Evolutionary conservation across 2,888 invertebrate species (phyloP), one percentile per base, ranked within the genome.

Genomic region (Eupeodes latifasciatus): DNA sequence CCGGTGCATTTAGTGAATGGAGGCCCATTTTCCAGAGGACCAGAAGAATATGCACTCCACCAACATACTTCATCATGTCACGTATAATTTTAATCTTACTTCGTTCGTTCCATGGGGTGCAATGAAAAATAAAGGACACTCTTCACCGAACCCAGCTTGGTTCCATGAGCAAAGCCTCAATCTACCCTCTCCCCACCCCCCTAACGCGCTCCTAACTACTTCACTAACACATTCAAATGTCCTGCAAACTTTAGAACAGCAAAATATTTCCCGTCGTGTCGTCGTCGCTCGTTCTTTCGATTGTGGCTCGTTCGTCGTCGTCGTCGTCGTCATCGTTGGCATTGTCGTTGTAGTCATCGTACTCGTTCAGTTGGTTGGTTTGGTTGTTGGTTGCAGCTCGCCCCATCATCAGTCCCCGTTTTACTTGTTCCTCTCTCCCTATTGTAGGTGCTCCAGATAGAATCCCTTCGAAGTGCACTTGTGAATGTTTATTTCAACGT

Each of bases 21-120:
- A 84, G 83, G 79, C 83, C 75, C 83, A 83, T 83, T 86, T 83
- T 79, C 75, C 71, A 86, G 69, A 79, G 76, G 79, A 78, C 79
- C 47, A 84, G 61, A 69, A 84, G 74, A 76, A 77, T 84, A 87
- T 83, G 80, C 77, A 77, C 84, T 80, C 74, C 67, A 77, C 61
- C 53, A 80, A 44, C 40, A 81, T 81, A 88, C 85, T 85, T 78
- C 85, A 85, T 85, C 88, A 85, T 84, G 88, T 88, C 85, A 88
- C 78, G 88, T 81, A 88, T 88, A 88, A 88, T 88, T 85, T 88
- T 88, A 88, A 88, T 88, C 88, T 85, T 81, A 88, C 85, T 88
- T 88, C 88, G 66, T 81, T 88, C 74, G 40, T 40, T 40, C 40
- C 81, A 85, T 85, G 69, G 72, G 77, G 71, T 75, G 69, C 81